phyloP scores from a whole-genome alignment of 2,113 vertebrate species.

The Fregata magnificens region DNA sequence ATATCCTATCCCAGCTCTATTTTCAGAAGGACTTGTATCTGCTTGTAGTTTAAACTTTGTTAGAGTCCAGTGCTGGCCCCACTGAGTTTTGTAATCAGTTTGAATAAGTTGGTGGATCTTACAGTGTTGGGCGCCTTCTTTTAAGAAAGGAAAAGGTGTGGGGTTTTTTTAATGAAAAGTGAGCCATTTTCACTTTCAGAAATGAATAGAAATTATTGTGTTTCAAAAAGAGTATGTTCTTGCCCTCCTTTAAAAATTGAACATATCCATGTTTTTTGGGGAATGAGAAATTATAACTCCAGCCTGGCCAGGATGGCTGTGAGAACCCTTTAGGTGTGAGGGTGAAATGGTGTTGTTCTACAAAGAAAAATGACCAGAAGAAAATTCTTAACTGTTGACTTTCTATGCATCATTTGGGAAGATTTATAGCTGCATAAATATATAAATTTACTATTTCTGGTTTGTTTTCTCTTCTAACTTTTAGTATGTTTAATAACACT shows the following conservation, averaged over 20 bases:
- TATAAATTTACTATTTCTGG: not conserved
- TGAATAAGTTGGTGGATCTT: not conserved
- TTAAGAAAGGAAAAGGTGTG: not conserved
- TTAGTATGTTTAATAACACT: not conserved
- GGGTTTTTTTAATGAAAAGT: not conserved
- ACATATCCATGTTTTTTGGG: accelerated
- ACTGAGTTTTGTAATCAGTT: not conserved
- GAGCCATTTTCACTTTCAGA: not conserved
- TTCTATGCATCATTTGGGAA: not conserved
- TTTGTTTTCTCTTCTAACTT: not conserved
- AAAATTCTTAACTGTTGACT: not conserved
- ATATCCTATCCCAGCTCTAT: not conserved
- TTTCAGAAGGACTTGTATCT: not conserved
- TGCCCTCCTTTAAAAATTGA: not conserved
- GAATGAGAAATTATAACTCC: not conserved
- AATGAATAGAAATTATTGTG: not conserved
- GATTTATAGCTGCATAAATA: not conserved
- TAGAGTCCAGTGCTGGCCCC: not conserved
- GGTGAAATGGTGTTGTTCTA: not conserved
- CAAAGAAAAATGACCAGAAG: not conserved
- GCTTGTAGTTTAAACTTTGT: not conserved
- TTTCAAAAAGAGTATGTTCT: not conserved
- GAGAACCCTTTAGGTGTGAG: not conserved
- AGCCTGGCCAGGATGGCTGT: not conserved
- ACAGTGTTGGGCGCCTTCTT: not conserved